Evolutionary conservation across 1,140 invertebrate species (phyloP).

Genomic region (Anadara kagoshimensis): DNA sequence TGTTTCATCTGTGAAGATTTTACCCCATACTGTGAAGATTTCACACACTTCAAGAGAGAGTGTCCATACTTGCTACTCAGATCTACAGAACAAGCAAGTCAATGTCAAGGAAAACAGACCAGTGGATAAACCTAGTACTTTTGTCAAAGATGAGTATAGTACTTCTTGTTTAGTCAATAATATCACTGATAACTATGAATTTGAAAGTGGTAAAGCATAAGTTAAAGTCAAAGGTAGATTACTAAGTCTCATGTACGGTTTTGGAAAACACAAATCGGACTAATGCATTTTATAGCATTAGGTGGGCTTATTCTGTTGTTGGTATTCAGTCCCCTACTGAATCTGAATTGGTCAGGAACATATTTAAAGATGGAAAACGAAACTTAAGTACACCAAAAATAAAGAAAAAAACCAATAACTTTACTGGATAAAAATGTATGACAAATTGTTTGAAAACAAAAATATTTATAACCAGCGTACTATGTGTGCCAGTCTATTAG

Average conservation of each 20-base stretch:
- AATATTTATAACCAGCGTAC: conserved; percentile 25
- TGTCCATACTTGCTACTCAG: no score
- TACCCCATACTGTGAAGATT: no score
- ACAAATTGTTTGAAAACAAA: neutral
- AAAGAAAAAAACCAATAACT: conserved; percentile 37
- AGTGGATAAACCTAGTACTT: no score
- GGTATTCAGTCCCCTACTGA: neutral
- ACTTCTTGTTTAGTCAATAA: no score
- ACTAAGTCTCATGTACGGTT: conserved; percentile 9
- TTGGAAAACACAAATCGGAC: conserved; percentile 7
- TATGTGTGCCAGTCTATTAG: conserved; percentile 34
- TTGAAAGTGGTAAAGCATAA: neutral
- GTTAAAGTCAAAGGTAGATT: conserved; percentile 11
- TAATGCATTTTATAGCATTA: no score
- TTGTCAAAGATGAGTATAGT: no score
- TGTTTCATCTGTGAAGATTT: no score
- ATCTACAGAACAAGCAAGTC: no score
- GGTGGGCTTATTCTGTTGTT: neutral
- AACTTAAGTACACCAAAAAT: conserved; percentile 8
- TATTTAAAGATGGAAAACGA: conserved; percentile 25
- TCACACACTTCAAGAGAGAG: no score
- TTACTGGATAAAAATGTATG: conserved; percentile 11
- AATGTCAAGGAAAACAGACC: no score
- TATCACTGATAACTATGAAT: conserved; percentile 7
- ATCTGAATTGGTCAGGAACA: conserved; percentile 10